Evolutionary conservation across 2,113 vertebrate genomes (phyloP).

Genomic region (Columba janthina): DNA sequence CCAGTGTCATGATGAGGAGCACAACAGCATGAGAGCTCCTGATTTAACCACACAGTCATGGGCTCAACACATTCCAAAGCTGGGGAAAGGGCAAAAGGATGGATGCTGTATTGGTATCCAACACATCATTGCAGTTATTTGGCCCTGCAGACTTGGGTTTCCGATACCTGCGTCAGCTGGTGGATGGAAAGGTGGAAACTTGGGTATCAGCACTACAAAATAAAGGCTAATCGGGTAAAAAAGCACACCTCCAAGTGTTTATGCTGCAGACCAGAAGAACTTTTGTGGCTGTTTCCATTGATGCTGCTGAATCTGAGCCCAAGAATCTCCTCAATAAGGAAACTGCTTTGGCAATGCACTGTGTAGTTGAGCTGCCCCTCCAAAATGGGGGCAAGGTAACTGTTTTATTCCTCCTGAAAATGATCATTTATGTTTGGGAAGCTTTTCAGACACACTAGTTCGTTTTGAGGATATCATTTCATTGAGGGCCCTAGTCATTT

Average conservation of each 20-base stretch:
- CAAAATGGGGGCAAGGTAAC: not conserved
- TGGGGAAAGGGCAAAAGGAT: not conserved
- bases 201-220: not conserved
- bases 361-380: not conserved
- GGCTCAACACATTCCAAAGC: not conserved
- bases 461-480: not conserved
- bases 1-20: not conserved
- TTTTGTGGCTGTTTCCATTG: not conserved
- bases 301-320: not conserved
- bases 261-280: not conserved
- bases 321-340: not conserved
- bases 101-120: not conserved
- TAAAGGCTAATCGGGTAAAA: not conserved
- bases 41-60: not conserved
- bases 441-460: not conserved
- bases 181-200: not conserved
- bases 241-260: not conserved
- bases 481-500: not conserved
- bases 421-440: not conserved
- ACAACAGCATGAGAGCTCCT: not conserved
- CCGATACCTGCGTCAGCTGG: not conserved
- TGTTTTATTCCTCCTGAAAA: not conserved
- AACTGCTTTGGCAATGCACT: not conserved
- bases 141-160: not conserved
- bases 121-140: not conserved